These are phyloP conservation scores for Acanthaster planci DNA, from an alignment of 35 echinoderm and acorn worm species.

Conservation along the genomic window DNA sequence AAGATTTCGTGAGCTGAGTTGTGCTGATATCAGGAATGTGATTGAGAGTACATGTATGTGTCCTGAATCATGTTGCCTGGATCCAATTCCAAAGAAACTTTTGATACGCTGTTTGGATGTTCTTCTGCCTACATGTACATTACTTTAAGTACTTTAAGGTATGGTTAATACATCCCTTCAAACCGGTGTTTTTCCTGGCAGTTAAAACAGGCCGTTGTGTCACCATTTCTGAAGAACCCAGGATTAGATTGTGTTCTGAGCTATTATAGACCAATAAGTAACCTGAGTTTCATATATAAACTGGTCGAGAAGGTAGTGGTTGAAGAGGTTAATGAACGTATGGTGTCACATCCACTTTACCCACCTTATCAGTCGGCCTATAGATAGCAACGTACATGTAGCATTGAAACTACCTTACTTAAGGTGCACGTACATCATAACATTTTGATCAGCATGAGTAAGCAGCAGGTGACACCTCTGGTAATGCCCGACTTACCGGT, in stretches of 20 bases:
- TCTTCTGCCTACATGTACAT: conserved; percentile 54
- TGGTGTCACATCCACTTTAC: conserved; percentile 12
- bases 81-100: too few species aligned
- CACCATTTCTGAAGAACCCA: conserved; percentile 57
- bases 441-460: background rate
- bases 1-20: too few species aligned
- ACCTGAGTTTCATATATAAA: conserved; percentile 58
- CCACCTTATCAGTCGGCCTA: conserved; percentile 52
- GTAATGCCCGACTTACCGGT: conserved; percentile 24
- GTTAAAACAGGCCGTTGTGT: conserved; percentile 51
- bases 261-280: conserved; percentile 68
- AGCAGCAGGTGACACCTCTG: background rate
- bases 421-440: conserved; percentile 3
- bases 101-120: too few species aligned
- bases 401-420: conserved; percentile 40
- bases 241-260: conserved; percentile 47
- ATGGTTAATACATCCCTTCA: conserved; percentile 59
- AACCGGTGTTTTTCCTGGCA: conserved; percentile 19
- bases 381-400: conserved; percentile 44
- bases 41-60: too few species aligned
- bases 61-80: too few species aligned
- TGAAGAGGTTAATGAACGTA: conserved; percentile 29
- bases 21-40: too few species aligned
- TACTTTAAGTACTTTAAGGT: too few species aligned
- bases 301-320: conserved; percentile 62